A percentile compares a stretch with the other conserved stretches of the same genome.
phyloP scores from a whole-genome alignment of 2,797 vertebrate genomes.

The Coregonus suidteri region DNA sequence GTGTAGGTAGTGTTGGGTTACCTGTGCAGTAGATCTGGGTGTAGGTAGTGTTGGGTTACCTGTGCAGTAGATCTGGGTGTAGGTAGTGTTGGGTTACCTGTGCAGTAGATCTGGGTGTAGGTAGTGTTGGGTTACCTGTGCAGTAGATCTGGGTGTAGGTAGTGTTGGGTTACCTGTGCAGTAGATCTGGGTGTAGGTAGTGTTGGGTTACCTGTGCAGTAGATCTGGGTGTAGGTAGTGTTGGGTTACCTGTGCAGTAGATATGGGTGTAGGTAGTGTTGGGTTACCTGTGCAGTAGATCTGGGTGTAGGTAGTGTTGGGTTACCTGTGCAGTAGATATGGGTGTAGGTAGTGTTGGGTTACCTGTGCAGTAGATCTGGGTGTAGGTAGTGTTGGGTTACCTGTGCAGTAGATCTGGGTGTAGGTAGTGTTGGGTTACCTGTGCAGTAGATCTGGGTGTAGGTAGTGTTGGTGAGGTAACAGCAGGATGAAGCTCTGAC shows the following conservation, averaged over 20 bases:
- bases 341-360: not conserved
- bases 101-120: constrained; percentile 6
- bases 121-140: not conserved
- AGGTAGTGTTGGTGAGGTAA: constrained; percentile 69
- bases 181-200: constrained; percentile 73
- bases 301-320: not conserved
- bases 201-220: too few relatives aligned
- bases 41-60: not conserved
- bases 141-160: not conserved
- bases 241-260: too few relatives aligned
- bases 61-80: not conserved
- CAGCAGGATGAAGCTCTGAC: constrained; percentile 40
- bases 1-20: not conserved
- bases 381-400: not conserved
- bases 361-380: not conserved
- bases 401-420: too few relatives aligned
- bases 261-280: too few relatives aligned
- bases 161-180: constrained; percentile 61
- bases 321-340: too few relatives aligned
- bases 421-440: not conserved
- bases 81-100: not conserved
- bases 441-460: not conserved
- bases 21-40: too few relatives aligned
- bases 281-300: too few relatives aligned
- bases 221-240: too few relatives aligned